Evolutionary conservation across 2,797 vertebrate genomes (phyloP).

Genomic region (Gadopsis bispinosus): DNA sequence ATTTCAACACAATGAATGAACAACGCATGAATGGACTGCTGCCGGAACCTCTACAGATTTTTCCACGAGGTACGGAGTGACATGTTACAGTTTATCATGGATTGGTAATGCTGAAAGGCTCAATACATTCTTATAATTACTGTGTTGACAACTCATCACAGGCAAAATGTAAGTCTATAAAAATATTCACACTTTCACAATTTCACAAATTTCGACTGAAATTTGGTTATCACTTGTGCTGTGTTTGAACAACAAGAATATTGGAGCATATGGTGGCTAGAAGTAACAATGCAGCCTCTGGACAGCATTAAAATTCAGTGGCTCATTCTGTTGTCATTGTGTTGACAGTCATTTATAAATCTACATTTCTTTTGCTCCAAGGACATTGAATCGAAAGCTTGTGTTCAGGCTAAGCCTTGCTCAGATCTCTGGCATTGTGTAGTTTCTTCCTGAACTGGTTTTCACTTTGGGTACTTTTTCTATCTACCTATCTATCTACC

Average conservation of each 20-base stretch:
- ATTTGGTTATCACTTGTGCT: neutral
- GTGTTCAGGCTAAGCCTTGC: constrained; percentile 33
- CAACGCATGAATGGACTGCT: constrained; percentile 94
- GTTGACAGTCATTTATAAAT: constrained; percentile 52
- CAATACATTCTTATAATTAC: constrained; percentile 16
- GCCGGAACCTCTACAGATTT: constrained; percentile 97
- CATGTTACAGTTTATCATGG: constrained; percentile 27
- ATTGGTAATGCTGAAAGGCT: constrained; percentile 24
- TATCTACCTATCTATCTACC: constrained; percentile 13
- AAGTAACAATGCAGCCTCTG: constrained; percentile 40
- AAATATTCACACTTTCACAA: constrained; percentile 16
- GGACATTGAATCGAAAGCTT: constrained; percentile 37
- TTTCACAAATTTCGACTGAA: neutral
- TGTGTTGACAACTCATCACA: constrained; percentile 29
- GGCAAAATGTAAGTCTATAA: constrained; percentile 14
- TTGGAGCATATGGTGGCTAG: constrained; percentile 14
- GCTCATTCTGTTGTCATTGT: constrained; percentile 45
- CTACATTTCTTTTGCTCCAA: constrained; percentile 52
- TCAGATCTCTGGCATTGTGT: constrained; percentile 9
- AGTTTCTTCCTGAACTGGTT: constrained; percentile 38
- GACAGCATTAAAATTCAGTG: constrained; percentile 56
- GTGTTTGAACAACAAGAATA: constrained; percentile 16
- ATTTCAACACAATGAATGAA: constrained; percentile 95
- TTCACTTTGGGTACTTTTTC: constrained; percentile 17
- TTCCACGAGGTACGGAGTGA: constrained; percentile 92